Conservation (phyloP, 1,140 invertebrate species). For the Aphaenogaster ashmeadi region DNA sequence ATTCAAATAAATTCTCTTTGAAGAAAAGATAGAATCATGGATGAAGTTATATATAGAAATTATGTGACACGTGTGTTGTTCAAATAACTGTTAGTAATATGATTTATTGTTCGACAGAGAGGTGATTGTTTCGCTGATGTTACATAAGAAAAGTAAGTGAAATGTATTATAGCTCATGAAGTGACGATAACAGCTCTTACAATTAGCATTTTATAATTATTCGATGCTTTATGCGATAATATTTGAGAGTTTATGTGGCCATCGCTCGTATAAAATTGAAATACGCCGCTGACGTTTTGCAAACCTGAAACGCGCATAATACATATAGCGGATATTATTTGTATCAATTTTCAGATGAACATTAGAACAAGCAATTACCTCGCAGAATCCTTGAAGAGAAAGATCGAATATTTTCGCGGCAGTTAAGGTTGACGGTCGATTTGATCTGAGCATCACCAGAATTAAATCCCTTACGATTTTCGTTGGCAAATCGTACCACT, state of each 20-base stretch:
- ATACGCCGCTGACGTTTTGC: conserved; percentile 82
- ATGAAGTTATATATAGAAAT: neutral
- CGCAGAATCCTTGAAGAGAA: conserved; percentile 78
- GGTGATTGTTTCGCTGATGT: neutral
- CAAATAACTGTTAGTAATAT: neutral
- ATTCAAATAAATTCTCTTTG: conserved; percentile 6
- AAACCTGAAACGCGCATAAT: conserved; percentile 68
- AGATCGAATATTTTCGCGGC: conserved; percentile 80
- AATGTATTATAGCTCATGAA: neutral
- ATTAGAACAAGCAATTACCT: conserved; percentile 61
- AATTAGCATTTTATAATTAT: neutral
- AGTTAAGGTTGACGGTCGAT: conserved; percentile 72
- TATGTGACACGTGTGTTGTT: conserved; percentile 14
- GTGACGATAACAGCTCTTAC: neutral
- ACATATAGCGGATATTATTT: neutral
- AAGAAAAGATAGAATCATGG: conserved; percentile 1
- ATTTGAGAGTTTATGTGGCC: conserved; percentile 30
- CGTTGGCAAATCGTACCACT: conserved; percentile 78
- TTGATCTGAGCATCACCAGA: conserved; percentile 77
- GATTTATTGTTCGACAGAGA: conserved; percentile 36
- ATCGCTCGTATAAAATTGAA: conserved; percentile 80
- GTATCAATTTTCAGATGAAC: neutral
- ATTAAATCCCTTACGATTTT: conserved; percentile 71
- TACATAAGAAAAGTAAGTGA: neutral
- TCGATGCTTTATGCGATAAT: neutral